Conservation (phyloP, 2,888 invertebrate genomes). For the Steinernema hermaphroditum region DNA sequence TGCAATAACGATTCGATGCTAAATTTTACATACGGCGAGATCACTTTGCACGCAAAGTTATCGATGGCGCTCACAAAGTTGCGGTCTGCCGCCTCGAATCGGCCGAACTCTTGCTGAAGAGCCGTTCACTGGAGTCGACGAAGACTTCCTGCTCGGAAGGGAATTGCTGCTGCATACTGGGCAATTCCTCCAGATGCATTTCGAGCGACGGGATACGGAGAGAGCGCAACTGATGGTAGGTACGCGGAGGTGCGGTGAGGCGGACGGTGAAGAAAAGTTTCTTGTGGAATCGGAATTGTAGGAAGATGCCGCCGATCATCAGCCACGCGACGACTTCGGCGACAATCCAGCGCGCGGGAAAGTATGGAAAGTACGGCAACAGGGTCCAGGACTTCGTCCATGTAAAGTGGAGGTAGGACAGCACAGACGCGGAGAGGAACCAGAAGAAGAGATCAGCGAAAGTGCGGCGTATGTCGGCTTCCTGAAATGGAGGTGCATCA, state of each 20-base stretch:
- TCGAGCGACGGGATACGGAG: neutral
- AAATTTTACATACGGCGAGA: slow-evolving; percentile 1
- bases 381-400: neutral
- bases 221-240: neutral
- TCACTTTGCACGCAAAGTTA: neutral
- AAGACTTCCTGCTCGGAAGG: too few species aligned
- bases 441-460: neutral
- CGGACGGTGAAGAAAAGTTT: slow-evolving; percentile 18
- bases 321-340: slow-evolving; percentile 10
- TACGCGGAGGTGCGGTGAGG: neutral
- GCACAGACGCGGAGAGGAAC: neutral
- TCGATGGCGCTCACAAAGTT: too few species aligned
- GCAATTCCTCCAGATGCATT: neutral
- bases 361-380: neutral
- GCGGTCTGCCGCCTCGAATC: too few species aligned
- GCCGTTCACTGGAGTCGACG: too few species aligned
- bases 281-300: neutral
- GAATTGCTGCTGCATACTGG: neutral
- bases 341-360: slow-evolving; percentile 11
- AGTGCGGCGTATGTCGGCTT: neutral
- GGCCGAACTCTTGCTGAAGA: too few species aligned
- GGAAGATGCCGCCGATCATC: neutral
- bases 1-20: neutral
- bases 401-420: neutral
- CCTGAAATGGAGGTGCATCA: too few species aligned